phyloP scores from a whole-genome alignment of 2,797 vertebrate species.

The Fringilla coelebs region DNA sequence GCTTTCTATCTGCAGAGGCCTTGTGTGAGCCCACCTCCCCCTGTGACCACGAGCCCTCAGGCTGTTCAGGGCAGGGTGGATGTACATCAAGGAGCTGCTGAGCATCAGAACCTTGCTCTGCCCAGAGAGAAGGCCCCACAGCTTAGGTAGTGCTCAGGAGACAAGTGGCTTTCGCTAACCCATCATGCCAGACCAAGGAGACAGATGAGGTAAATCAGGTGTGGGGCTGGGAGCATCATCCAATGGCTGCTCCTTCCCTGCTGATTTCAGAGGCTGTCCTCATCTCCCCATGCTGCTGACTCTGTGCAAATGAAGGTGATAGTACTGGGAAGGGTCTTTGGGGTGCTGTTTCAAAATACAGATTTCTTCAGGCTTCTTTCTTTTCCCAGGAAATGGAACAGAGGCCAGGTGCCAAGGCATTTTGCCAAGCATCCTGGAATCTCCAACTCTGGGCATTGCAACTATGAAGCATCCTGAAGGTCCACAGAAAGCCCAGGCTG shows the following conservation, averaged over 20 bases:
- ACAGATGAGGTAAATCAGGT: not conserved
- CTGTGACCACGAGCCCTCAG: rapidly evolving
- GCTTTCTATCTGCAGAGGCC: not conserved
- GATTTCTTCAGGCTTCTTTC: not conserved
- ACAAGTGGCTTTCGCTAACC: not conserved
- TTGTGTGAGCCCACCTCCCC: not conserved
- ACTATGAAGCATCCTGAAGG: not conserved
- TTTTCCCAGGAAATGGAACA: not conserved
- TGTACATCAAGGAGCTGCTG: rapidly evolving
- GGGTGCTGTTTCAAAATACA: not conserved
- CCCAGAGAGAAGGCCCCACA: not conserved
- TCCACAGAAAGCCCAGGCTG: not conserved
- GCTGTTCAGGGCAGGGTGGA: not conserved
- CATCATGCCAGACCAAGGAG: not conserved
- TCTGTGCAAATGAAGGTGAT: not conserved
- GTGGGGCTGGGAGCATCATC: not conserved
- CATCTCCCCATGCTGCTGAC: not conserved
- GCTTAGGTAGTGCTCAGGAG: not conserved
- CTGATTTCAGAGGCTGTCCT: not conserved
- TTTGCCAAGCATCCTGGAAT: not conserved
- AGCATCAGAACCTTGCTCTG: not conserved
- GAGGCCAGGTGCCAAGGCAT: not conserved
- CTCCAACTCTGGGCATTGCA: not conserved
- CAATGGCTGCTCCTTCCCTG: not conserved
- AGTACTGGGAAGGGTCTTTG: not conserved